Evolutionary conservation across 2,113 vertebrate genomes (phyloP).

Genomic region (Alethe diademata): DNA sequence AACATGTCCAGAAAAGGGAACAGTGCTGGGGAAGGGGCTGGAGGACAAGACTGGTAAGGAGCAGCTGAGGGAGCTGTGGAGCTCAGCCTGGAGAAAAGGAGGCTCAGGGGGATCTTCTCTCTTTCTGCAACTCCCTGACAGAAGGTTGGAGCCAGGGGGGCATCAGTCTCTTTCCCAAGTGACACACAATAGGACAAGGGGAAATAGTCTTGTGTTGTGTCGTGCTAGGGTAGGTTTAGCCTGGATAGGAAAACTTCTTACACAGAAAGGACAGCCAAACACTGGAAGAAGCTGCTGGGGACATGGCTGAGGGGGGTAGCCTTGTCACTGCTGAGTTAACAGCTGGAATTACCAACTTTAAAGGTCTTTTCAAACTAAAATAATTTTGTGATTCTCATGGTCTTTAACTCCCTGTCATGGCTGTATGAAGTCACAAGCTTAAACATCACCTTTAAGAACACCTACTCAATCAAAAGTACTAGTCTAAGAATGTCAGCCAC

Average conservation of each 20-base stretch:
- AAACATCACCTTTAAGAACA: neutral
- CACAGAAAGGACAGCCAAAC: neutral
- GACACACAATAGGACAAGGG: neutral
- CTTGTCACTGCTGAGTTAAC: neutral
- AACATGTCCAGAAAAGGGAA: neutral
- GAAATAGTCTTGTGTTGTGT: neutral
- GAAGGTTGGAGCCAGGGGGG: neutral
- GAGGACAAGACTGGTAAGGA: neutral
- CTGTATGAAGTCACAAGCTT: neutral
- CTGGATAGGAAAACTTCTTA: neutral
- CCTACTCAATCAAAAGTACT: neutral
- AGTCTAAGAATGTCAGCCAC: neutral
- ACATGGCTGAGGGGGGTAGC: neutral
- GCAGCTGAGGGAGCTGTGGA: neutral
- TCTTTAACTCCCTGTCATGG: fast-evolving
- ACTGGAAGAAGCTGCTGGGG: neutral
- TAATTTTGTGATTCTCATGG: neutral
- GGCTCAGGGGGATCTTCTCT: neutral
- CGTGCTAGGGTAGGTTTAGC: neutral
- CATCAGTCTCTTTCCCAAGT: neutral
- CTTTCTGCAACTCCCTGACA: neutral
- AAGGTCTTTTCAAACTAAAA: neutral
- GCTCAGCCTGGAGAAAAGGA: neutral
- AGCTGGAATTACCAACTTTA: neutral
- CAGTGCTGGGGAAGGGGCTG: neutral